Conservation (phyloP, 2,797 vertebrate genomes). For the Scomberomorus guttatus region DNA sequence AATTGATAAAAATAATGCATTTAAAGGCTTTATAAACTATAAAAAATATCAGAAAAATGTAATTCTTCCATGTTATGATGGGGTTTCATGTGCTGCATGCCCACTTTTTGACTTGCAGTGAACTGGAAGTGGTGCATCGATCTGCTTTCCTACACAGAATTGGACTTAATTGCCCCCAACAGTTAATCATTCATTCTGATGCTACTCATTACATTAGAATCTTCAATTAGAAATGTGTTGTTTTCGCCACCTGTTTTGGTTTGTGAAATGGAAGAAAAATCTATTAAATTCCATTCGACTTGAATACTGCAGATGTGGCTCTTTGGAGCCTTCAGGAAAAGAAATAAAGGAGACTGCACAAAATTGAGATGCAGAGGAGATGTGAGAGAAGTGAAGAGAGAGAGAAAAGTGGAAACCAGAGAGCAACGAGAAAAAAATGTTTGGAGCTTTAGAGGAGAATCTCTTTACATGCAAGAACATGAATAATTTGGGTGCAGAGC, state of each 20-base stretch:
- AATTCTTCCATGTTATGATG: neutral
- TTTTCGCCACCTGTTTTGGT: neutral
- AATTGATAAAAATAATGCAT: constrained; percentile 8
- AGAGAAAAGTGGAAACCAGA: neutral
- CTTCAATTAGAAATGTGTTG: neutral
- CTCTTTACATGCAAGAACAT: constrained; percentile 27
- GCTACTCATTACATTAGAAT: neutral
- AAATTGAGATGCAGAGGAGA: neutral
- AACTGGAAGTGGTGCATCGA: neutral
- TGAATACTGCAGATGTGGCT: neutral
- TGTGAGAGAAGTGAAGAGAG: neutral
- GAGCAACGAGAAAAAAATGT: neutral
- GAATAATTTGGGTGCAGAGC: constrained; percentile 22
- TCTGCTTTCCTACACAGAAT: neutral
- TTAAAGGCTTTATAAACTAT: neutral
- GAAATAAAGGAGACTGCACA: neutral
- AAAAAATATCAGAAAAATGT: neutral
- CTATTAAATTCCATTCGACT: neutral
- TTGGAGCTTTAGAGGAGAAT: neutral
- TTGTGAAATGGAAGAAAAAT: neutral
- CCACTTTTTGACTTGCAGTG: neutral
- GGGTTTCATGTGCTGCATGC: neutral
- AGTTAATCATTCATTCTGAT: neutral
- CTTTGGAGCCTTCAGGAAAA: neutral
- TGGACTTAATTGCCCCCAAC: neutral